These are phyloP conservation scores for Myzus persicae DNA, from an alignment of 1,140 invertebrate species.

Conservation along the genomic window DNA sequence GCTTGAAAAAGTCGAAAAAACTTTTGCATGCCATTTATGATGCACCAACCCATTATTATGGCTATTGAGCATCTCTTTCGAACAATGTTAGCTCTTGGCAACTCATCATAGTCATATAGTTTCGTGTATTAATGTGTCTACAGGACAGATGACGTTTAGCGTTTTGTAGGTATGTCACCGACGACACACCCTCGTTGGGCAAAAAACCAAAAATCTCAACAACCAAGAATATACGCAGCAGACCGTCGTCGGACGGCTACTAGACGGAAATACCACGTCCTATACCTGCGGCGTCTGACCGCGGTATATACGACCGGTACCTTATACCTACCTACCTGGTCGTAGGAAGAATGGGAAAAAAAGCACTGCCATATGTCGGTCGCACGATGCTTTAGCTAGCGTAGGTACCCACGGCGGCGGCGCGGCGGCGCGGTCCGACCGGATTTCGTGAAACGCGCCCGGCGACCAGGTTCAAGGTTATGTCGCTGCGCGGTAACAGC, in stretches of 20 bases:
- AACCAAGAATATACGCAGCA: background rate
- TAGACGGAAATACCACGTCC: background rate
- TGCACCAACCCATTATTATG: too few relatives aligned
- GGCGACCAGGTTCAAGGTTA: constrained; percentile 52
- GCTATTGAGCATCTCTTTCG: too few relatives aligned
- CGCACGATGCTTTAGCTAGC: background rate
- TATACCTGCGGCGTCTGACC: background rate
- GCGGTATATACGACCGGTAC: background rate
- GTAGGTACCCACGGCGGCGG: background rate
- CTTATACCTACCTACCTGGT: background rate
- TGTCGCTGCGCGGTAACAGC: background rate
- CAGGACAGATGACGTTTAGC: too few relatives aligned
- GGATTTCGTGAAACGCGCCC: constrained; percentile 20
- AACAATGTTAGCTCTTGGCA: too few relatives aligned
- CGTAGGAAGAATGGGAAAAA: background rate
- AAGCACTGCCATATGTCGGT: background rate
- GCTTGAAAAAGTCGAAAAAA: too few relatives aligned
- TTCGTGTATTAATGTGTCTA: too few relatives aligned
- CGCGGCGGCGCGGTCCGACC: constrained; percentile 21
- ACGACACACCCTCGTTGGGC: background rate
- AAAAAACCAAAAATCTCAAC: background rate
- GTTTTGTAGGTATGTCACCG: too few relatives aligned
- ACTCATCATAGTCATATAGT: too few relatives aligned
- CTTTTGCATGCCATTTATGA: too few relatives aligned
- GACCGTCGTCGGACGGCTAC: background rate